These are phyloP conservation scores for Zapus hudsonius DNA, from an alignment of 2,113 vertebrate species.

Conservation along the genomic window DNA sequence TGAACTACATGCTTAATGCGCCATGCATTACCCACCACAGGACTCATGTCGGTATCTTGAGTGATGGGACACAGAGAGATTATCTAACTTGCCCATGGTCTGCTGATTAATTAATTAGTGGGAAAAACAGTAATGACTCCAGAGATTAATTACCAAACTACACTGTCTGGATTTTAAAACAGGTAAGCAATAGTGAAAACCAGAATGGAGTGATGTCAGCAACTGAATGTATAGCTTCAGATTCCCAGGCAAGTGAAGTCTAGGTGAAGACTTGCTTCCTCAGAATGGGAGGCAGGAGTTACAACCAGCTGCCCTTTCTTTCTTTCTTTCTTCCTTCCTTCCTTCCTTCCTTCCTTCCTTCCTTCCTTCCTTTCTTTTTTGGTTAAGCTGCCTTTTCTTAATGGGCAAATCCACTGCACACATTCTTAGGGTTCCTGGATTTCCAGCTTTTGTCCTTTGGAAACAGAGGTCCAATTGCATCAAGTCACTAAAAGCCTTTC, in stretches of 20 bases:
- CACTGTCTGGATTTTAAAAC: neutral
- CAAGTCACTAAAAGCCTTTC: neutral
- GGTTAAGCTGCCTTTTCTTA: neutral
- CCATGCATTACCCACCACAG: neutral
- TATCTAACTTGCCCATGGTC: neutral
- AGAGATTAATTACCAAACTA: neutral
- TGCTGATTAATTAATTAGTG: neutral
- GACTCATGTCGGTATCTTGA: neutral
- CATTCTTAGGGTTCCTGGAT: neutral
- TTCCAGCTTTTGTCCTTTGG: neutral
- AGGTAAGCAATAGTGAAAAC: neutral
- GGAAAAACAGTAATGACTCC: neutral
- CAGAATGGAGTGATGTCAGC: neutral
- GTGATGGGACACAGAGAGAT: neutral
- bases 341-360: too few relatives aligned
- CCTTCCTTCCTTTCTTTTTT: too few relatives aligned
- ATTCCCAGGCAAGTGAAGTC: neutral
- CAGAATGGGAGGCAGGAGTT: neutral
- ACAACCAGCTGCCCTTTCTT: neutral
- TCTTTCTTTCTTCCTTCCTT: too few relatives aligned
- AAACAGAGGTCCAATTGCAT: neutral
- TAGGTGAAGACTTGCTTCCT: neutral
- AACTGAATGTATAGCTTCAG: neutral
- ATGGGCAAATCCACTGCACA: neutral
- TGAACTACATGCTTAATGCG: neutral